A percentile compares a stretch with the other conserved stretches of the same genome.
phyloP scores from a whole-genome alignment of 2,888 invertebrate species.

The Steromphala cineraria region DNA sequence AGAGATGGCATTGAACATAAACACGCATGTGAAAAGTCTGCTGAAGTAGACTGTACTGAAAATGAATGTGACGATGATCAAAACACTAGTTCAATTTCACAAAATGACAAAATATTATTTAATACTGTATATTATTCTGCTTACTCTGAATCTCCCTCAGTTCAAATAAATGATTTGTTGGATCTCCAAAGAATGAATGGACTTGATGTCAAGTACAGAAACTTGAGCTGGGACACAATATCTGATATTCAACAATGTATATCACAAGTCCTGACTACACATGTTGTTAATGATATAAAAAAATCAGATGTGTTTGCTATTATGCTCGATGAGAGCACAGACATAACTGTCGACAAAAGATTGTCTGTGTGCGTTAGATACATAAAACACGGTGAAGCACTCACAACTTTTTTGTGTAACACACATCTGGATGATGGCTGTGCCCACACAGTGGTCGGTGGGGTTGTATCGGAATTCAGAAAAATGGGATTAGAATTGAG shows the following conservation, averaged over 20 bases:
- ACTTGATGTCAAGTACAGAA: background rate
- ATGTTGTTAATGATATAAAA: too few relatives aligned
- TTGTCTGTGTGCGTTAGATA: conserved; percentile 34
- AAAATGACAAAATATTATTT: background rate
- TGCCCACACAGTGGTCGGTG: conserved; percentile 31
- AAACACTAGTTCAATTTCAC: too few relatives aligned
- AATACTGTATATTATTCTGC: background rate
- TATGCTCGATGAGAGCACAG: conserved; percentile 41
- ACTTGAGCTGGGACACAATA: too few relatives aligned
- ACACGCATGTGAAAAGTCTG: background rate
- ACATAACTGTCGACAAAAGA: conserved; percentile 32
- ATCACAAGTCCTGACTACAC: too few relatives aligned
- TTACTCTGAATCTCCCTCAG: background rate
- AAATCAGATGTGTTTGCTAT: too few relatives aligned
- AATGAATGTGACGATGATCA: too few relatives aligned
- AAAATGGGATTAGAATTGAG: conserved; percentile 8
- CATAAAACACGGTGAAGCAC: conserved; percentile 23
- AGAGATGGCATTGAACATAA: background rate
- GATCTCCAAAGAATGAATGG: background rate
- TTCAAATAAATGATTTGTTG: background rate
- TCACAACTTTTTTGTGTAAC: conserved; percentile 30
- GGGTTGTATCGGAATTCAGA: background rate
- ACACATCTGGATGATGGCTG: conserved; percentile 29
- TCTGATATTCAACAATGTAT: too few relatives aligned
- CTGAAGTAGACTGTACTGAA: too few relatives aligned